Conservation (phyloP, 1,140 invertebrate species). For the Megalonaias nervosa region DNA sequence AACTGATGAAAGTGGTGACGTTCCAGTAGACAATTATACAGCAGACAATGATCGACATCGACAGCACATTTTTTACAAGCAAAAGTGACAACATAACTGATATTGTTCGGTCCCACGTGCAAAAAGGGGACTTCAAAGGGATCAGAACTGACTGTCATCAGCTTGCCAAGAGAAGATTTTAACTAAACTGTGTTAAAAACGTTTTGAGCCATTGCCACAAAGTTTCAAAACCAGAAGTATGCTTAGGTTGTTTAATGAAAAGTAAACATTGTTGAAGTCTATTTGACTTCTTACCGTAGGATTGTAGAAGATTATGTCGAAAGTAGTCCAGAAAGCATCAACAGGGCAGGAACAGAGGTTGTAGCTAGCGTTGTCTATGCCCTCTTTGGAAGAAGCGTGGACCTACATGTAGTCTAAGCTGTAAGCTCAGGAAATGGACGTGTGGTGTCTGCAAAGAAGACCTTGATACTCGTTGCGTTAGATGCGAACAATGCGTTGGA, state of each 20-base stretch:
- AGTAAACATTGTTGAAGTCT: background rate
- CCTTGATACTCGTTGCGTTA: background rate
- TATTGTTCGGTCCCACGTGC: no score
- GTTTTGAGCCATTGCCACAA: no score
- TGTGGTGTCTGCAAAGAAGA: slow-evolving; percentile 1
- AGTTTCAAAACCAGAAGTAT: no score
- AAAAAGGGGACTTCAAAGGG: no score
- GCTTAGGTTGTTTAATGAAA: background rate
- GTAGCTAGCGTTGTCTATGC: background rate
- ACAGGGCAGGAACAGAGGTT: background rate
- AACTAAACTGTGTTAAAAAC: no score
- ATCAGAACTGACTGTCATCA: no score
- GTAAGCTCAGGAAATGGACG: background rate
- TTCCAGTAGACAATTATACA: no score
- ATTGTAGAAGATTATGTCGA: background rate
- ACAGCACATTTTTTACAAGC: no score
- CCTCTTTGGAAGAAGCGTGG: background rate
- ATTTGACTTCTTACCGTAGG: background rate
- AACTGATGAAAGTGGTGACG: no score
- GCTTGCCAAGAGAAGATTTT: no score
- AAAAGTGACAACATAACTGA: no score
- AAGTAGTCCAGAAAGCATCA: background rate
- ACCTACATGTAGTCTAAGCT: background rate
- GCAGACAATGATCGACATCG: no score
- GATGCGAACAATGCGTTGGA: slow-evolving; percentile 5